Evolutionary conservation across 2,797 vertebrate species (phyloP).

Genomic region (Malacoraja senta): DNA sequence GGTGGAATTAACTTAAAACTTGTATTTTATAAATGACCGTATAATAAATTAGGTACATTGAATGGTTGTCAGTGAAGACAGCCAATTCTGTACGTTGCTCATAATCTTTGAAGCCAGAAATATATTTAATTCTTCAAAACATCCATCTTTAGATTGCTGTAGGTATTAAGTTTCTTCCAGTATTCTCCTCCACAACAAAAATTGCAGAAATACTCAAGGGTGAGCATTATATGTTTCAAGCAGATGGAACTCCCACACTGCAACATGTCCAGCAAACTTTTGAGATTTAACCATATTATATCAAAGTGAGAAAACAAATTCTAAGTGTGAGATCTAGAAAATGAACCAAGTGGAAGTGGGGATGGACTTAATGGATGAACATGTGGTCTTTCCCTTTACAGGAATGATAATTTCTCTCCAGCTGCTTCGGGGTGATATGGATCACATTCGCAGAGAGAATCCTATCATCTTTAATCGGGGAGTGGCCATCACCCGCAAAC

Average conservation of each 20-base stretch:
- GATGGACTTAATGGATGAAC: not conserved
- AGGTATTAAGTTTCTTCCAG: not conserved
- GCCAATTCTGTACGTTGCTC: not conserved
- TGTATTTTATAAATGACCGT: not conserved
- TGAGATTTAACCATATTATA: not conserved
- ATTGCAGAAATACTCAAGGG: not conserved
- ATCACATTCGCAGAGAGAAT: constrained; percentile 80
- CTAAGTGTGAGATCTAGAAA: not conserved
- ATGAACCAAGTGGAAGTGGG: not conserved
- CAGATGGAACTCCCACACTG: not conserved
- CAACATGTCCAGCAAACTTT: not conserved
- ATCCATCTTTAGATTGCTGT: not conserved
- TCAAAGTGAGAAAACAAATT: not conserved
- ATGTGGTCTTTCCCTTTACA: constrained; percentile 47
- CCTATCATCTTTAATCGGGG: constrained; percentile 76
- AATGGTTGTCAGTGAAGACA: not conserved
- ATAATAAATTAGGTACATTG: no score
- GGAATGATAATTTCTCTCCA: constrained; percentile 88
- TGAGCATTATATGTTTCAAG: not conserved
- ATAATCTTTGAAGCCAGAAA: not conserved
- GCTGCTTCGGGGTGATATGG: constrained; percentile 83
- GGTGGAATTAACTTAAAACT: not conserved
- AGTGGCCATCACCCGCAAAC: constrained; percentile 75
- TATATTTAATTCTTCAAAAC: not conserved
- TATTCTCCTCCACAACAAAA: not conserved